Evolutionary conservation across 1,140 invertebrate genomes (phyloP), one percentile per base, ranked within the genome.

Genomic region (Drosophila bifasciata): DNA sequence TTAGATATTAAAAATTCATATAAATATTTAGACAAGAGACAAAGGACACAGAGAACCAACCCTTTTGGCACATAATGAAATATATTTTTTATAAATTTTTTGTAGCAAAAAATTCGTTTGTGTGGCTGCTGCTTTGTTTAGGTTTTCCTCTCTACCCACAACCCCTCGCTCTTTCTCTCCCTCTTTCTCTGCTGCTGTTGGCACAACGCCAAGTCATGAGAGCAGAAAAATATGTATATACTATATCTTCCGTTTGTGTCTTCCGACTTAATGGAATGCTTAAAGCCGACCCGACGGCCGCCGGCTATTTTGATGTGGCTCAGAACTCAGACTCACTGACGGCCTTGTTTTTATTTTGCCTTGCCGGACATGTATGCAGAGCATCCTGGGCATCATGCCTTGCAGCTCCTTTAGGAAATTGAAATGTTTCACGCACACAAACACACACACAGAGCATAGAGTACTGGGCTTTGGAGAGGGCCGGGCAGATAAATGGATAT

Each of bases 401-500:
- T 13, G 62, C 62, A 51, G 61, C 61, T 45, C 59, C 70, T 79
- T 64, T 59, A 72, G 83, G 83, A 86, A 86, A 86, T 86, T 86
- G 70, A 86, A 86, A 86, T 86, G 78, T 88, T 75, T 62, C 52
- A 63, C 58, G 75, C 58, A 76, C 56, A 59, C 53, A 53, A 39
- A 51, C 28, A 46, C 17, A 25, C 28, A 32, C 28, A 32, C 9
- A 32, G 3, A 36, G 32, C 32, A 13, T 3, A 13, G n/a, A n/a
- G n/a, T n/a, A n/a, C n/a, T n/a, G n/a, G n/a, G 32, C 11, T 11
- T 5, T 36, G 32, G 11, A 36, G 32, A 44, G 73, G 15, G n/a
- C n/a, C 52, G 39, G 45, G 68, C 62, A 85, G 73, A 85, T 77
- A 80, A 86, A 85, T 85, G 74, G 57, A 63, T 88, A 83, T 88